Evolutionary conservation across 2,113 vertebrate species (phyloP).

Genomic region (Epinephelus fuscoguttatus): DNA sequence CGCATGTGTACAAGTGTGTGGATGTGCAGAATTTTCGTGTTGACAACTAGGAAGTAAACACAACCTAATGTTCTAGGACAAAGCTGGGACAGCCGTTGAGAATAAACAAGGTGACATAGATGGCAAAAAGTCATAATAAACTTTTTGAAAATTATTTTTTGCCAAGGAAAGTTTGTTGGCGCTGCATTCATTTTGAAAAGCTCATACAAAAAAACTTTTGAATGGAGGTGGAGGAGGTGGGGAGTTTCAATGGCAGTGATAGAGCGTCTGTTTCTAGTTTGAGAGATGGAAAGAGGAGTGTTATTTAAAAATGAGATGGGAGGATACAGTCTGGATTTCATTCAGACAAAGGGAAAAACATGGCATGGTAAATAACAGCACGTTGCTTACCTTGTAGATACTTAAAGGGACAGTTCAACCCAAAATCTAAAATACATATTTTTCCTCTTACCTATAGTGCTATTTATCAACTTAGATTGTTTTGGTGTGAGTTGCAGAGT

Average conservation of each 20-base stretch:
- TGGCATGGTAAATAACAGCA: not conserved
- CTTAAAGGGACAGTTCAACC: too few species aligned
- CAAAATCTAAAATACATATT: too few species aligned
- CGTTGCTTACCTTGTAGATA: not conserved
- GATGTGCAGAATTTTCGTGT: constrained; percentile 6
- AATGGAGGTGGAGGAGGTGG: constrained; percentile 15
- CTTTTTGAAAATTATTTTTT: constrained; percentile 7
- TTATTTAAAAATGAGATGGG: constrained; percentile 10
- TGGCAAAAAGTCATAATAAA: constrained; percentile 21
- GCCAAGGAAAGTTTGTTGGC: constrained; percentile 5
- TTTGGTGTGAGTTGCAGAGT: too few species aligned
- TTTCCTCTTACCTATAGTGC: too few species aligned
- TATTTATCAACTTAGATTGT: too few species aligned
- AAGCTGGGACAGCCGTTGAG: constrained; percentile 25
- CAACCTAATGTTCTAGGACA: constrained; percentile 34
- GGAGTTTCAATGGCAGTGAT: constrained; percentile 1
- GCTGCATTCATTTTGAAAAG: constrained; percentile 1
- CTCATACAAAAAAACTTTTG: constrained; percentile 25
- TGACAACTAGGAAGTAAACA: constrained; percentile 35
- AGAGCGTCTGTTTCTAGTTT: constrained; percentile 8
- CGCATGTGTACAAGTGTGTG: constrained; percentile 11
- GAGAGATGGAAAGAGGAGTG: constrained; percentile 8
- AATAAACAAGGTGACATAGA: constrained; percentile 29
- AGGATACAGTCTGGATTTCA: constrained; percentile 14
- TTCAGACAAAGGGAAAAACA: not conserved